Evolutionary conservation across 2,888 invertebrate species (phyloP), one percentile per base, ranked within the genome.

Genomic region (Morpho deidamia): DNA sequence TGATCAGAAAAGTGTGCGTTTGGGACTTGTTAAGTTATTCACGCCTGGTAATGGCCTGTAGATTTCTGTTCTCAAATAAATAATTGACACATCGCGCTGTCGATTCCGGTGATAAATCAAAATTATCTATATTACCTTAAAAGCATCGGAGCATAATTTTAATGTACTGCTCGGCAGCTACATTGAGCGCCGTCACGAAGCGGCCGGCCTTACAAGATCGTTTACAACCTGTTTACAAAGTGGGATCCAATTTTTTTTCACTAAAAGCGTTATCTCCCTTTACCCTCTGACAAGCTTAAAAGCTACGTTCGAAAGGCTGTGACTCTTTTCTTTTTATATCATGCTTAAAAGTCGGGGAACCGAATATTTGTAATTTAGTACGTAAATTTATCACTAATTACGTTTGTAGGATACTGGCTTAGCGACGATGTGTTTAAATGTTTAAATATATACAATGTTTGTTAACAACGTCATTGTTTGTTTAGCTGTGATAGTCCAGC

Each of bases 161-260:
- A 43, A 42, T 43, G 43, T 48, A 37, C 11, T 23, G 35, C 14
- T 48, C 11, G 34, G 49, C 23, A 9, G 37, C 39, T 12, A 51
- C 34, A 8, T 23, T 37, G 50, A 39, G 42, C 53, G 54, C 51
- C 58, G 52, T 61, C 56, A 53, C 53, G 14, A n/a, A 37, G 11
- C 12, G 56, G 42, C 54, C 48, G 47, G 53, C 51, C 40, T 61
- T 60, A 65, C 62, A 65, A 69, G 76, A 78, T 79, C 81, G 70
- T 82, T 85, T 77, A 84, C 85, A 84, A 81, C 83, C 76, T 78
- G 84, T 82, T 84, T 79, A 83, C 81, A 78, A 78, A 80, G 72
- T 72, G 75, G 70, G 73, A 68, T 73, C 66, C 51, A 68, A 73
- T 76, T 82, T 81, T 83, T 81, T 74, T 70, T 72, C 74, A 74